These are phyloP conservation scores for Penaeus chinensis DNA, from an alignment of 1,140 invertebrate species.

Conservation along the genomic window DNA sequence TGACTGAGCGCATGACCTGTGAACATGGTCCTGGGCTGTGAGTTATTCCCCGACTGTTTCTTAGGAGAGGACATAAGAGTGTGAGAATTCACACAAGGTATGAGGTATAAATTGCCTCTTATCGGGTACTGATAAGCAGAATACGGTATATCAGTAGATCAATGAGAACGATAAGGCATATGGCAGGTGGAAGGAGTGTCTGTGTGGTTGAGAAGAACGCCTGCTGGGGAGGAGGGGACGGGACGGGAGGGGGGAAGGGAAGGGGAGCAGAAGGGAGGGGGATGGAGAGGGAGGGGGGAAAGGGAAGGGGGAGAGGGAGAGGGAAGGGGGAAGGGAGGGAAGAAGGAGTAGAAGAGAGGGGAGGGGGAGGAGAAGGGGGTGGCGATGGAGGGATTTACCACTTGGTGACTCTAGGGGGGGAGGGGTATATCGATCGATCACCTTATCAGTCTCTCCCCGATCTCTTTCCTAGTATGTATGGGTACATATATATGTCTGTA, in stretches of 20 bases:
- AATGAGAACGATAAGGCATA: no score
- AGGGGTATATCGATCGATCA: neutral
- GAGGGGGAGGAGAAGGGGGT: neutral
- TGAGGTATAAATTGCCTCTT: no score
- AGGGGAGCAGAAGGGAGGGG: neutral
- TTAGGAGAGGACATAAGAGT: no score
- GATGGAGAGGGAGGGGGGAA: neutral
- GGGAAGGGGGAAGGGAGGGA: slow-evolving; percentile 5
- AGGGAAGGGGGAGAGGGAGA: neutral
- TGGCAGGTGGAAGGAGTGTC: no score
- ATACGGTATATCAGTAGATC: no score
- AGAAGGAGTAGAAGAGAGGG: slow-evolving; percentile 11
- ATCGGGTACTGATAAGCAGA: no score
- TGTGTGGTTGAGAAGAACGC: no score
- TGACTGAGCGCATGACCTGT: no score
- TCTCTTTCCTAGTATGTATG: neutral
- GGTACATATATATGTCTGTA: neutral
- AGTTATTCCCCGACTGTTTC: no score
- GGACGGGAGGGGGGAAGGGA: neutral
- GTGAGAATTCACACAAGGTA: no score
- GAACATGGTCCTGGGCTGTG: no score
- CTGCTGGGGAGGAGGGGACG: neutral
- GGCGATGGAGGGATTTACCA: neutral
- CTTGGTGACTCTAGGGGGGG: neutral
- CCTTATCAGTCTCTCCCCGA: no score